These are phyloP conservation scores for Drosophila busckii DNA, from an alignment of 1,140 invertebrate genomes.

Conservation along the genomic window DNA sequence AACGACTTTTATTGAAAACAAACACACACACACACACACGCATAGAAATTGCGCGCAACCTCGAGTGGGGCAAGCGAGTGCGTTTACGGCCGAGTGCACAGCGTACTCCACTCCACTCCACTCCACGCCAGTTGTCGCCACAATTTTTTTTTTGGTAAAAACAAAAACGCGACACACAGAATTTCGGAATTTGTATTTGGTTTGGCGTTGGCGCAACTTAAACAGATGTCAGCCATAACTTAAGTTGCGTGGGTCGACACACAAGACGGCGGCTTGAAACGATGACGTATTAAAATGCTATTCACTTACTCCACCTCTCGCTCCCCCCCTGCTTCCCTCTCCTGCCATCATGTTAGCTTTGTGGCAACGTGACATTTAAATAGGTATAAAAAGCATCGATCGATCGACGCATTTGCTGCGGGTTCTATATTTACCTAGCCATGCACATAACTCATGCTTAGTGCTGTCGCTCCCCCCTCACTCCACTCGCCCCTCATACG, in stretches of 20 bases:
- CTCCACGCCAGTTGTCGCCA: not conserved
- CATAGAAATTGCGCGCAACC: constrained; percentile 55
- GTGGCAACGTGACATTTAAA: constrained; percentile 73
- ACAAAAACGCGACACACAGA: no score
- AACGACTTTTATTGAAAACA: constrained; percentile 72
- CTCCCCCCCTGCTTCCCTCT: constrained; percentile 1
- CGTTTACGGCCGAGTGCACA: constrained; percentile 53
- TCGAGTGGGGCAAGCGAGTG: constrained; percentile 45
- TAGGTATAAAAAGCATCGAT: constrained; percentile 72
- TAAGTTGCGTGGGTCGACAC: constrained; percentile 66
- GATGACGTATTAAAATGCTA: constrained; percentile 73
- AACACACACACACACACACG: no score
- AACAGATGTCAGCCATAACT: constrained; percentile 69
- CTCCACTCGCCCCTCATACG: not conserved
- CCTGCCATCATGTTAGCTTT: constrained; percentile 15
- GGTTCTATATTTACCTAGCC: constrained; percentile 72
- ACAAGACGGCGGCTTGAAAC: constrained; percentile 41
- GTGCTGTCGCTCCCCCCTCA: constrained; percentile 24
- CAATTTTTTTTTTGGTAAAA: constrained; percentile 66
- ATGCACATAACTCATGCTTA: constrained; percentile 68
- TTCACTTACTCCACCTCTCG: constrained; percentile 11
- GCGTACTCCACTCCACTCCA: not conserved
- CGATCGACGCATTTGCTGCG: constrained; percentile 57
- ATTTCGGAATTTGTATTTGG: constrained; percentile 53
- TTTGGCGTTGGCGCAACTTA: constrained; percentile 39